Conservation (phyloP, 1,140 invertebrate genomes). For the Trichonephila clavipes region DNA sequence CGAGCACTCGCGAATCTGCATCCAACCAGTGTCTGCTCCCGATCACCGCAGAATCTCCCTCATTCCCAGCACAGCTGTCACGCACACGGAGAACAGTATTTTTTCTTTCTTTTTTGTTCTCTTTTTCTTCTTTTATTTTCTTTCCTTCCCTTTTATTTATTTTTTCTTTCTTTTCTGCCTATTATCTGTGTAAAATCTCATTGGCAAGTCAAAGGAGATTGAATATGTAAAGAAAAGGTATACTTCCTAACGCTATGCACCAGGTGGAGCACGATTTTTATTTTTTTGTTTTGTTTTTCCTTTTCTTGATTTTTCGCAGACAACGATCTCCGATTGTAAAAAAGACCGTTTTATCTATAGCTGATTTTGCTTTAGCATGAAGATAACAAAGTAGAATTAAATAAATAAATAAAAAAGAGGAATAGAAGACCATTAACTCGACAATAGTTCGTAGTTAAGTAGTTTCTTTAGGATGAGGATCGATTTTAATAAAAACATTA, state of each 20-base stretch:
- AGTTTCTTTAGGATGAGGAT: no score
- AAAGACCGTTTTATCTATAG: not conserved
- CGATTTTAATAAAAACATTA: no score
- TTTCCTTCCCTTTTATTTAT: not conserved
- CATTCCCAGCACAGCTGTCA: constrained; percentile 57
- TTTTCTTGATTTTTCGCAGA: constrained; percentile 10
- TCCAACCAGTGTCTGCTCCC: constrained; percentile 32
- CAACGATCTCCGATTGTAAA: constrained; percentile 14
- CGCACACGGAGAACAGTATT: not conserved
- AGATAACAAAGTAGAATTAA: not conserved
- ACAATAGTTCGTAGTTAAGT: not conserved
- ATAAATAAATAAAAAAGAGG: not conserved
- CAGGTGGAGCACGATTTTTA: constrained; percentile 47
- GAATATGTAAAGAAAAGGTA: constrained; percentile 61
- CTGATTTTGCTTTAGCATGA: not conserved
- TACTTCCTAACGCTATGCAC: constrained; percentile 2
- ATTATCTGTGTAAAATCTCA: constrained; percentile 48
- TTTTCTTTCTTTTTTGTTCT: not conserved
- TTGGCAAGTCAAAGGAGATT: constrained; percentile 65
- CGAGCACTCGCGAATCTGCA: not conserved
- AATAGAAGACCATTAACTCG: not conserved
- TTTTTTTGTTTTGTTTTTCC: not conserved
- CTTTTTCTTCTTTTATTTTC: not conserved
- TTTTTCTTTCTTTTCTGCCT: not conserved
- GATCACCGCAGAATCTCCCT: not conserved